Evolutionary conservation across 2,797 vertebrate genomes (phyloP), one percentile per base, ranked within the genome.

Genomic region (Alfaro cultratus): DNA sequence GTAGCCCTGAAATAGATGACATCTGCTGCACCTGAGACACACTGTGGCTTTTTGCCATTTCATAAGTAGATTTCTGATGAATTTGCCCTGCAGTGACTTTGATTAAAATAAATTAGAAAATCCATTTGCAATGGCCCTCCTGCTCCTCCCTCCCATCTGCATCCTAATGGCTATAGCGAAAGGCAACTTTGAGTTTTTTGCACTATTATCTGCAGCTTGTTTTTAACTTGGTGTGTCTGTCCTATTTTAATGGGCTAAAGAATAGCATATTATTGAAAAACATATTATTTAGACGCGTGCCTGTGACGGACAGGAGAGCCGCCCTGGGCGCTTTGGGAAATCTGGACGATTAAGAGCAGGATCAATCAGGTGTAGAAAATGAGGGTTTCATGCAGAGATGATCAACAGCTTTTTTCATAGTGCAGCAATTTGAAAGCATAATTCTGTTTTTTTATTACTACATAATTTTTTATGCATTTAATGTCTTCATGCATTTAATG

Each of bases 91-190:
- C 85, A 78, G 75, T 72, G 82, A 89, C 87, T 91, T 88, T 90
- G 91, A 92, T 95, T 93, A 91, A 92, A 94, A 93, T 83, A 93
- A 94, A 95, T 92, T 85, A 90, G 73, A 91, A 92, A 90, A 88
- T 93, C 93, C 83, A 94, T 94, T 93, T 86, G 87, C 85, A 83
- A 75, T 29, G 73, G 46, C 57, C 55, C 64, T 78, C 47, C 43
- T 57, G 76, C n/a, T 57, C 80, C 73, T 72, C 75, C 57, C 68
- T 73, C 39, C 68, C 79, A 79, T 75, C 78, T 74, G 80, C 81
- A 76, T 82, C 75, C 77, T 91, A 93, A 94, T 92, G 86, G 89
- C 84, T 76, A 72, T 60, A 57, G 26, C 34, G 75, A 78, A 76
- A 79, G 45, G 74, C 62, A 73, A 83, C 43, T 1, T 57, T 70